Evolutionary conservation across 2,888 invertebrate species (phyloP).

Genomic region (Noctua comes): DNA sequence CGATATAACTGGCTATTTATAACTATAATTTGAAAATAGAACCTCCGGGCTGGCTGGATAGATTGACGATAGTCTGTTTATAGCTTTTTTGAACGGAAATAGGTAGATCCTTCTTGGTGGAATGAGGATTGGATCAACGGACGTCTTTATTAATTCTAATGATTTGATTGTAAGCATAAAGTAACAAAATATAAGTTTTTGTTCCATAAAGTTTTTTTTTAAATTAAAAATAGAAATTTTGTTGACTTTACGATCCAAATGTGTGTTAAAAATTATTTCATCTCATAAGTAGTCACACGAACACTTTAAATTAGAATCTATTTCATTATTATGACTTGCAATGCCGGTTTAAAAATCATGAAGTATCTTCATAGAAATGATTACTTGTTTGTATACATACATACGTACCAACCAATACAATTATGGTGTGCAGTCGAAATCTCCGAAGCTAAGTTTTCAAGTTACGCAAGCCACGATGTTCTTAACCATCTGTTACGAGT

Average conservation of each 20-base stretch:
- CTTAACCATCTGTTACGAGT: conserved; percentile 55
- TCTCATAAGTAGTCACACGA: background rate
- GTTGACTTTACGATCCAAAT: background rate
- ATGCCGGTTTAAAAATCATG: conserved; percentile 26
- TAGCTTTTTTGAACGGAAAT: conserved; percentile 27
- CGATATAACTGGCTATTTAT: conserved; percentile 56
- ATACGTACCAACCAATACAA: background rate
- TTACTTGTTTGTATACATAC: background rate
- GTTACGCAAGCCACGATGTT: conserved; percentile 60
- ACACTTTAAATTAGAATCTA: background rate
- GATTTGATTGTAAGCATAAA: background rate
- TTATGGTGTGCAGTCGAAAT: conserved; percentile 43
- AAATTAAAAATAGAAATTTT: too few species aligned
- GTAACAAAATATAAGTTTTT: background rate
- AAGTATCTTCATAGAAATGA: conserved; percentile 19
- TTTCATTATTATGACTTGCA: conserved; percentile 7
- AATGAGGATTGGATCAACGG: background rate
- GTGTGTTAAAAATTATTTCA: background rate
- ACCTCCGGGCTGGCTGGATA: conserved; percentile 43
- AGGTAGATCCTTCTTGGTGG: background rate
- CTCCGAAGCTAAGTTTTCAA: conserved; percentile 55
- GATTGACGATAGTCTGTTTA: conserved; percentile 31
- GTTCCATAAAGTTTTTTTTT: background rate
- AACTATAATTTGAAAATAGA: conserved; percentile 62
- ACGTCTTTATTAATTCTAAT: background rate